Evolutionary conservation across 2,888 invertebrate species (phyloP).

Genomic region (Agrotis exclamationis): DNA sequence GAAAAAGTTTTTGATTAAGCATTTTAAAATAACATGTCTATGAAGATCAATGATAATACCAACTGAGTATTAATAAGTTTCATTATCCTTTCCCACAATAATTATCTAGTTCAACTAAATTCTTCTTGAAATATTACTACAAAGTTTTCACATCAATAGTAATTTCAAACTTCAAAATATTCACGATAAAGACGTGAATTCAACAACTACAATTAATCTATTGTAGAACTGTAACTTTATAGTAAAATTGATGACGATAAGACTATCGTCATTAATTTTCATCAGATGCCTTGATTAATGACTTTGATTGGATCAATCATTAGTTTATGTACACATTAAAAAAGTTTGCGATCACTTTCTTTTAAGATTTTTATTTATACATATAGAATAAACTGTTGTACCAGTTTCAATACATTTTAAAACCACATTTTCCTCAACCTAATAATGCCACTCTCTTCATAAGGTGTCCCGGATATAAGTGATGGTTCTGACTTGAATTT

Average conservation of each 20-base stretch:
- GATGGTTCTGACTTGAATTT: slow-evolving; percentile 14
- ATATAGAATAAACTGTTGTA: background rate
- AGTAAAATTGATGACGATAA: background rate
- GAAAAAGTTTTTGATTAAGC: too few species aligned
- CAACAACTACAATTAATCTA: background rate
- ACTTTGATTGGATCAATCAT: too few species aligned
- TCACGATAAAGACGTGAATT: background rate
- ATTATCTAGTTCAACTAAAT: background rate
- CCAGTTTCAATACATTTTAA: slow-evolving; percentile 9
- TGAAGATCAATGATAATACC: too few species aligned
- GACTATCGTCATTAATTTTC: too few species aligned
- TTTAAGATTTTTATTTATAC: background rate
- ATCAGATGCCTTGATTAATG: too few species aligned
- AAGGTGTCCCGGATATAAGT: slow-evolving; percentile 13
- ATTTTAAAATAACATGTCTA: too few species aligned
- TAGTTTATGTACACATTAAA: too few species aligned
- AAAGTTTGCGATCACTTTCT: too few species aligned
- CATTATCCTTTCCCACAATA: background rate
- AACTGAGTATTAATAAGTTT: too few species aligned
- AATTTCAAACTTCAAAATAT: background rate
- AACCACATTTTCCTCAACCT: slow-evolving; percentile 3
- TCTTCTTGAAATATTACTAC: background rate
- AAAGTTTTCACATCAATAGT: background rate
- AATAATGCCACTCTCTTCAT: slow-evolving; percentile 2
- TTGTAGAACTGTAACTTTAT: too few species aligned